Conservation (phyloP, 2,113 vertebrate genomes). For the Blennius ocellaris region DNA sequence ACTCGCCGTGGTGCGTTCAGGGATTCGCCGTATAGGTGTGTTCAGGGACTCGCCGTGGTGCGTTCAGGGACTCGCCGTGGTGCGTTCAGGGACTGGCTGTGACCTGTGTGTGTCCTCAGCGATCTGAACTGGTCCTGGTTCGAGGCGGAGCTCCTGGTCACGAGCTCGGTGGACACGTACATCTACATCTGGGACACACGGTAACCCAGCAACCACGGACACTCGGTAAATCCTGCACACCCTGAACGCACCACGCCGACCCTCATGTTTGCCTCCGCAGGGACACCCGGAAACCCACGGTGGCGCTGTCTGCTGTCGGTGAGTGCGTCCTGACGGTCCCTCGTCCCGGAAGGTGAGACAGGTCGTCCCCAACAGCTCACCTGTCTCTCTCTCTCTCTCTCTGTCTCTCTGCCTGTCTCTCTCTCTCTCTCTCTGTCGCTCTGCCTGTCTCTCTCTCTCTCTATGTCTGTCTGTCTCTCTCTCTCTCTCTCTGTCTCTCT, state of each 20-base stretch:
- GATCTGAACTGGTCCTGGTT: slow-evolving; percentile 99
- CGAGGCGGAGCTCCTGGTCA: slow-evolving; percentile 93
- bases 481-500: no score
- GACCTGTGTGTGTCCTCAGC: slow-evolving; percentile 70
- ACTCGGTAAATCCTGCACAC: not conserved
- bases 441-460: no score
- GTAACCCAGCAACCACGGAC: slow-evolving; percentile 76
- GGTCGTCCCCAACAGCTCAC: no score
- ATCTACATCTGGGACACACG: slow-evolving; percentile 99
- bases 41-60: not conserved
- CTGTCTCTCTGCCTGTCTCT: no score
- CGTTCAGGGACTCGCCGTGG: no score
- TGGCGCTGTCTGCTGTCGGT: slow-evolving; percentile 95
- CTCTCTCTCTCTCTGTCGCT: no score
- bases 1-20: not conserved
- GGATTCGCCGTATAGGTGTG: no score
- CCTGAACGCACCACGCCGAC: no score
- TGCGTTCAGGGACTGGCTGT: no score
- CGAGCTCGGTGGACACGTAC: slow-evolving; percentile 98
- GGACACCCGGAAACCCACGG: slow-evolving; percentile 93
- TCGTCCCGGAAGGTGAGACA: no score
- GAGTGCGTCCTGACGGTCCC: slow-evolving; percentile 59
- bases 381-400: no score
- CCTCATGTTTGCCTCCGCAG: slow-evolving; percentile 78
- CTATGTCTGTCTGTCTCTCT: no score